Conservation (phyloP, 2,797 vertebrate species). For the Onychomys torridus region DNA sequence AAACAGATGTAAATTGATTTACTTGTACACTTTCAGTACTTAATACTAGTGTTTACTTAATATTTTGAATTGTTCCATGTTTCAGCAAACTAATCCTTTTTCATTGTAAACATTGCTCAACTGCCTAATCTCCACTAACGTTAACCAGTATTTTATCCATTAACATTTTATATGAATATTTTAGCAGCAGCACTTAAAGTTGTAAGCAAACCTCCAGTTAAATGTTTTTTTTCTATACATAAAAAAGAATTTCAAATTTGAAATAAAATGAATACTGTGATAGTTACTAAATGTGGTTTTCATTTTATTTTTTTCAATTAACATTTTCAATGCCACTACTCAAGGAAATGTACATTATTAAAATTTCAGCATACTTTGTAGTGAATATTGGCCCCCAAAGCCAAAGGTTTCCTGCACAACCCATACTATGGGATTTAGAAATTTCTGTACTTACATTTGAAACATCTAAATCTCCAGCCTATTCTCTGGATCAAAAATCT, state of each 20-base stretch:
- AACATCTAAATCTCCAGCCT: slow-evolving; percentile 59
- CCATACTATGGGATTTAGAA: slow-evolving; percentile 1
- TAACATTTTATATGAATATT: not conserved
- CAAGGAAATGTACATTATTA: not conserved
- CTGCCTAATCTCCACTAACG: not conserved
- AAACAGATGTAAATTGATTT: not conserved
- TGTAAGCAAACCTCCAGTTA: not conserved
- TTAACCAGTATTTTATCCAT: not conserved
- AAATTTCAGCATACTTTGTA: not conserved
- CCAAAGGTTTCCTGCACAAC: not conserved
- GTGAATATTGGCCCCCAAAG: not conserved
- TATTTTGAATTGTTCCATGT: not conserved
- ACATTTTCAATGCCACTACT: not conserved
- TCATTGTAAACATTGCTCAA: not conserved
- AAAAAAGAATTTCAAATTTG: slow-evolving; percentile 4
- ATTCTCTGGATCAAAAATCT: slow-evolving; percentile 52
- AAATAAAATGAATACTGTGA: slow-evolving; percentile 17
- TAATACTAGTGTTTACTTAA: not conserved
- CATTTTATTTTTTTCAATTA: slow-evolving; percentile 31
- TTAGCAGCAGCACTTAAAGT: not conserved
- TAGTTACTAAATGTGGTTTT: not conserved
- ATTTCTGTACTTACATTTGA: slow-evolving; percentile 58
- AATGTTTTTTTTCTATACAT: not conserved
- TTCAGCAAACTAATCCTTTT: not conserved
- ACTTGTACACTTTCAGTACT: slow-evolving; percentile 4